Conservation (phyloP, 2,113 vertebrate species). For the Thalassarche chlororhynchos region DNA sequence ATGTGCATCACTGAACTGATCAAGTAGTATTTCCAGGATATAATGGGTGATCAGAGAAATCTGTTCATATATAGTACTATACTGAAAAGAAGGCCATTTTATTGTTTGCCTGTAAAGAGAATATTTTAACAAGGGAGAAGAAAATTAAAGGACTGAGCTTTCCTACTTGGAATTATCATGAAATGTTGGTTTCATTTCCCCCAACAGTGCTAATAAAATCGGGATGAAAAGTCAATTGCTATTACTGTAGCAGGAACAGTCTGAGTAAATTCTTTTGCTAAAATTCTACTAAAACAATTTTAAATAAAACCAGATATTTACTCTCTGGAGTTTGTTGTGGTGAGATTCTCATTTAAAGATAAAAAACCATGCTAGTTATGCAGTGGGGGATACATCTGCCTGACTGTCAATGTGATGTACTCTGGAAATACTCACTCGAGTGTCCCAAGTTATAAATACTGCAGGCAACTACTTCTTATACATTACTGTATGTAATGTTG, state of each 20-base stretch:
- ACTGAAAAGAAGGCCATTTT: not conserved
- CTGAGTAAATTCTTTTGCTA: not conserved
- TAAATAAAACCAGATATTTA: not conserved
- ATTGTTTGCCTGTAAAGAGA: not conserved
- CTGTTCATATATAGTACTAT: not conserved
- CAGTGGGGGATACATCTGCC: not conserved
- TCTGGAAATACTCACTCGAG: not conserved
- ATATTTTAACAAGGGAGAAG: not conserved
- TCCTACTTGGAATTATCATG: not conserved
- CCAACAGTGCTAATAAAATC: not conserved
- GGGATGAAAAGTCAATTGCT: not conserved
- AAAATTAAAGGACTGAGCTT: not conserved
- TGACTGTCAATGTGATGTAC: not conserved
- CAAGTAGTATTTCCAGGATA: not conserved
- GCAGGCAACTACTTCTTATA: not conserved
- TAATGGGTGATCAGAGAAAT: not conserved
- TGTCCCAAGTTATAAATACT: not conserved
- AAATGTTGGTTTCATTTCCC: conserved; percentile 1
- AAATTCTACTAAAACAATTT: not conserved
- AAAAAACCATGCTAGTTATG: not conserved
- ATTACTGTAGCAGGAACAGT: not conserved
- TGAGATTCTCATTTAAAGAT: not conserved
- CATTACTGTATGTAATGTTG: not conserved
- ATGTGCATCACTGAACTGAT: not conserved
- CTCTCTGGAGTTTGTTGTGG: not conserved